These are phyloP conservation scores for Dicranocentrus wangi DNA, from an alignment of 2,888 invertebrate genomes.

Conservation along the genomic window DNA sequence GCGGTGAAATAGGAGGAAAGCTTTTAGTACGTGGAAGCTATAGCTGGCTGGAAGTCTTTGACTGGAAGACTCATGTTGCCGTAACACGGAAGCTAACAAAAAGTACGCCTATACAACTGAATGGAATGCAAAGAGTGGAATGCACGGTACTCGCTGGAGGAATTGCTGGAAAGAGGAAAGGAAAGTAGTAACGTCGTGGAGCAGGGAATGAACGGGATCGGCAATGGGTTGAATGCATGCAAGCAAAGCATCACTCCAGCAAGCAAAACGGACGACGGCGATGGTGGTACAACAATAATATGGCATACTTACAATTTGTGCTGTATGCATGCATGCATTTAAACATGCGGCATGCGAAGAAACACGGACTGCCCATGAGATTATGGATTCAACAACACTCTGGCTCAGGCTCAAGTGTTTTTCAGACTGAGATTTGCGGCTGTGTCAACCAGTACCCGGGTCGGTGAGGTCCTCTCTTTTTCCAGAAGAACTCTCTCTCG, in stretches of 20 bases:
- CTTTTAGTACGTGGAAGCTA: conserved; percentile 63
- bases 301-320: conserved; percentile 49
- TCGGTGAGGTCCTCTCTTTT: conserved; percentile 57
- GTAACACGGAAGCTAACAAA: conserved; percentile 55
- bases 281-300: conserved; percentile 56
- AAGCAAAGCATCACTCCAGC: conserved; percentile 12
- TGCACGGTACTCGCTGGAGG: conserved; percentile 43
- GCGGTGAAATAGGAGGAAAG: conserved; percentile 58
- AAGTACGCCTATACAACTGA: conserved; percentile 54
- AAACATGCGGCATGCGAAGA: conserved; percentile 46
- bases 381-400: conserved; percentile 66
- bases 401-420: conserved; percentile 63
- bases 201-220: too few species aligned
- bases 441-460: conserved; percentile 65
- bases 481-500: conserved; percentile 39
- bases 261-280: conserved; percentile 14
- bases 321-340: conserved; percentile 40
- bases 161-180: conserved; percentile 51
- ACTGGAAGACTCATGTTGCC: conserved; percentile 58
- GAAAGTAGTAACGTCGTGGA: too few species aligned
- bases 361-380: conserved; percentile 60
- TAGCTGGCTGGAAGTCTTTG: conserved; percentile 57
- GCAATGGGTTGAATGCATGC: conserved; percentile 53
- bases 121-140: conserved; percentile 51
- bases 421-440: conserved; percentile 66